Base-by-base conservation (phyloP, 2,888 invertebrate species). In the Parasteatoda lunata region DNA sequence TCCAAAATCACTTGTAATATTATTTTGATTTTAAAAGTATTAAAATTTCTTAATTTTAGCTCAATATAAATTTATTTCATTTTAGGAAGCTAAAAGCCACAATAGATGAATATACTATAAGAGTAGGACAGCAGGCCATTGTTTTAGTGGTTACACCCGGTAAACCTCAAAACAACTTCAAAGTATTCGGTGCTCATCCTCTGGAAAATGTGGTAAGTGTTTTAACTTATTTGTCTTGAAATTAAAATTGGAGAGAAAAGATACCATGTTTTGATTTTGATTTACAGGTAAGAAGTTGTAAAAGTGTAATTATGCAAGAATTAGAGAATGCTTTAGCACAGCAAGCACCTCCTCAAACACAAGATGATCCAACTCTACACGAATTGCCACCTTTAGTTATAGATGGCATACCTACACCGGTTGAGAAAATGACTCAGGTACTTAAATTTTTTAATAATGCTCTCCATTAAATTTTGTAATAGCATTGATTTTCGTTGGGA, bases 351-450 rank as follows among this genome's bases (percentile, higher is more conserved):
- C 96, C 96, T 15, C 95, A 95, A 90, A 94, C 94, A 70, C 95
- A 95, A 91, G 98, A 98, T 91, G 98, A 97, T 93, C 97, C 98
- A 5, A 95, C 96, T 89, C 94, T 98, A 84, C 98, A 98, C 93
- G 98, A 98, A 93, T 93, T 98, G 92, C 98, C 98, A 89, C 97
- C 98, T 71, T 94, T 98, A 89, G 97, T 98, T 91, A 97, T 98
- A 91, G 98, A 98, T 93, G 98, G 98, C 89, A 98, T 98, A 92
- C 98, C 98, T 89, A 98, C 98, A 88, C 98, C 98, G 15, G 98
- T 98, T 0, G 98, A 98, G 93, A 98, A 98, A 94, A 98, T 98
- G 98, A 98, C 98, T 66, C 98, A 98, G 90, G 92, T 92, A 84
- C 78, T 49, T 59, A 8, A 8, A 5, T 5, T 48, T n/a, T 51